phyloP scores from a whole-genome alignment of 2,888 invertebrate genomes.

The Heliconius charithonia region DNA sequence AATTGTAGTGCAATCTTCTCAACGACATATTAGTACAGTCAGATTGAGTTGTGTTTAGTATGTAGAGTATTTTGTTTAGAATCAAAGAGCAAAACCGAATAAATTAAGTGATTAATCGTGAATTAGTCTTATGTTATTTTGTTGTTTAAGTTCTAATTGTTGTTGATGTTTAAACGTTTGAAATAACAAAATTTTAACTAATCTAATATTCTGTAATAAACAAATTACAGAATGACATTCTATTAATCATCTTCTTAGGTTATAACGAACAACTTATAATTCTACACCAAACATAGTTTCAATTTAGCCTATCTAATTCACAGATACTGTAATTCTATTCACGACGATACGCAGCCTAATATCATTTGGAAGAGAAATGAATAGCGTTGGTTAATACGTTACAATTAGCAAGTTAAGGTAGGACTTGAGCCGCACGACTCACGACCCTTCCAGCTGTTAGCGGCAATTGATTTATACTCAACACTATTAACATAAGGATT shows the following conservation, averaged over 20 bases:
- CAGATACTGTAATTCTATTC: background rate
- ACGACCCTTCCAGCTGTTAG: constrained; percentile 33
- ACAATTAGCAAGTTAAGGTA: constrained; percentile 31
- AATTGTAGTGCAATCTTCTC: constrained; percentile 55
- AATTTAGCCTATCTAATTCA: too few species aligned
- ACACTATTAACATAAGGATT: constrained; percentile 5
- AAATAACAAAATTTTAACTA: background rate
- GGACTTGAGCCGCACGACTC: constrained; percentile 40
- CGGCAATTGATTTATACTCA: constrained; percentile 1
- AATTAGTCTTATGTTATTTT: background rate
- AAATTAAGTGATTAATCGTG: background rate
- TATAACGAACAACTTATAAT: too few species aligned
- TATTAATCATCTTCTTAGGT: too few species aligned
- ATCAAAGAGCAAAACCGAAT: background rate
- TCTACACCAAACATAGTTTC: too few species aligned
- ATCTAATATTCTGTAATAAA: too few species aligned
- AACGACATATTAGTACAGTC: constrained; percentile 38
- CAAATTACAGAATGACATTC: background rate
- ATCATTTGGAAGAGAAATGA: constrained; percentile 23
- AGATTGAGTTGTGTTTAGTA: background rate
- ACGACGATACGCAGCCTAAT: constrained; percentile 12
- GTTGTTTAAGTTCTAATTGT: background rate
- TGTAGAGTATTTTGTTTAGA: background rate
- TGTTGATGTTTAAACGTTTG: background rate
- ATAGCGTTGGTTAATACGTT: constrained; percentile 29